phyloP scores from a whole-genome alignment of 2,113 vertebrate species.

The Oreocharis arfaki region DNA sequence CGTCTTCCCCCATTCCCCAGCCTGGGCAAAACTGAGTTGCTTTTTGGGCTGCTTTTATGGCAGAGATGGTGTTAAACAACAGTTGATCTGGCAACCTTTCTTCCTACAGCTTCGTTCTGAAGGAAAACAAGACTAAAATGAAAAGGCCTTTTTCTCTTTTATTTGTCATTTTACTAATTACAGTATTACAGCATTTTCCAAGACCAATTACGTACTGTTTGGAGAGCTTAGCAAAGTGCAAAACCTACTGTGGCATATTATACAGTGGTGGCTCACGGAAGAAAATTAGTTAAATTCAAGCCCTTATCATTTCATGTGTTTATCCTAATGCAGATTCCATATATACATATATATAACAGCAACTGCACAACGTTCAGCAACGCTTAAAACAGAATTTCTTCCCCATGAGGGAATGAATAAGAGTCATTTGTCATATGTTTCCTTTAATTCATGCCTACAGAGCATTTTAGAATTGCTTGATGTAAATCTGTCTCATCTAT shows the following conservation, averaged over 20 bases:
- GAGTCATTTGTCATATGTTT: conserved; percentile 28
- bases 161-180: conserved; percentile 68
- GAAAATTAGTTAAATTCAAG: conserved; percentile 8
- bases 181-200: conserved; percentile 67
- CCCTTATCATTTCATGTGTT: neutral
- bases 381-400: conserved; percentile 49
- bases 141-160: conserved; percentile 22
- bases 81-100: neutral
- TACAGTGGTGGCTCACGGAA: neutral
- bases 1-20: neutral
- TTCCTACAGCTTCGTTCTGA: neutral
- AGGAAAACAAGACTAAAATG: conserved; percentile 27
- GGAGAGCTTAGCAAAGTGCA: conserved; percentile 47
- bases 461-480: conserved; percentile 40
- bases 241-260: conserved; percentile 51
- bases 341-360: neutral
- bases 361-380: conserved; percentile 22
- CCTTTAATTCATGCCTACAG: conserved; percentile 39
- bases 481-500: conserved; percentile 36
- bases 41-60: neutral
- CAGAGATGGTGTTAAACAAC: conserved; percentile 2
- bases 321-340: neutral
- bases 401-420: conserved; percentile 1
- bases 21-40: neutral
- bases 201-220: conserved; percentile 58